A percentile compares a stretch with the other conserved stretches of the same genome.
Conservation (phyloP, 1,140 invertebrate species). For the Pollicipes pollicipes region DNA sequence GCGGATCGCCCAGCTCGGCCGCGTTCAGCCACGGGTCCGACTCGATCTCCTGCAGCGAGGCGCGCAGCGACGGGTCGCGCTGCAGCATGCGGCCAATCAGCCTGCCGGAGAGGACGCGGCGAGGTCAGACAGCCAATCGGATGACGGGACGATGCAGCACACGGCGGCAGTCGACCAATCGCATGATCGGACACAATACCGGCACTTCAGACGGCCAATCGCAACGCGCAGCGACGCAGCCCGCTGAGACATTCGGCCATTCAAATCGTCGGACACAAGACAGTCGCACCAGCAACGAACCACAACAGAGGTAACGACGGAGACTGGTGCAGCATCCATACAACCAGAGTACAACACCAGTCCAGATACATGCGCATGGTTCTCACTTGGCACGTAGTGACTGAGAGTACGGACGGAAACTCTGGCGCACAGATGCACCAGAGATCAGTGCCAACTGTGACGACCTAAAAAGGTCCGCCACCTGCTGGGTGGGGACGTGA, state of each 20-base stretch:
- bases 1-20: slow-evolving; percentile 13
- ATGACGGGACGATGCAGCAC: not conserved
- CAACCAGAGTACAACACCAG: not conserved
- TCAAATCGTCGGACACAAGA: slow-evolving; percentile 35
- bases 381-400: too few species aligned
- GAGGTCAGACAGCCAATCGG: not conserved
- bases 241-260: not conserved
- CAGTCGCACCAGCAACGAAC: not conserved
- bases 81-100: slow-evolving; percentile 84
- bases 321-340: not conserved
- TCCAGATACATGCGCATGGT: too few species aligned
- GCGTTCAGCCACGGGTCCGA: slow-evolving; percentile 57
- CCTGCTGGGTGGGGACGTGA: too few species aligned
- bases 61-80: slow-evolving; percentile 72
- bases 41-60: slow-evolving; percentile 72
- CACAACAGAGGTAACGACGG: too few species aligned
- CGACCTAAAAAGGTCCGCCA: too few species aligned
- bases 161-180: not conserved
- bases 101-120: slow-evolving; percentile 26
- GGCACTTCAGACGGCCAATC: not conserved
- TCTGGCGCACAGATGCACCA: too few species aligned
- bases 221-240: too few species aligned
- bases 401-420: too few species aligned
- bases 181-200: too few species aligned
- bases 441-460: too few species aligned